phyloP scores from a whole-genome alignment of 1,140 invertebrate genomes.

The Tachypleus tridentatus region DNA sequence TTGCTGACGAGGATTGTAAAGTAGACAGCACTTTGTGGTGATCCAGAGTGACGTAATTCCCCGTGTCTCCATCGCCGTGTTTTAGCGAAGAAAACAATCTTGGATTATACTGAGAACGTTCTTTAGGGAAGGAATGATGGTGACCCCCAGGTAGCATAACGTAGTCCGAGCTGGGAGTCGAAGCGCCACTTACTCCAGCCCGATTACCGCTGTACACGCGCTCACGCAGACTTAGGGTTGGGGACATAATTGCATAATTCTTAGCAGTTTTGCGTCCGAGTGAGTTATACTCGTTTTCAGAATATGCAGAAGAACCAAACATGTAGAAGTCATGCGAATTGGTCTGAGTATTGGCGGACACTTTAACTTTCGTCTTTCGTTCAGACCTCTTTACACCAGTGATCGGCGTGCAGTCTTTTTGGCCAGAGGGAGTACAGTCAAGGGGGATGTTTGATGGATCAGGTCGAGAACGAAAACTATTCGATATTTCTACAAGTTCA shows the following conservation, averaged over 20 bases:
- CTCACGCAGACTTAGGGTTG: slow-evolving; percentile 19
- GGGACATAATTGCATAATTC: slow-evolving; percentile 14
- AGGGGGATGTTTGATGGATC: too few species aligned
- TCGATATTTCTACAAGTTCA: too few species aligned
- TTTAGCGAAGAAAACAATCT: too few species aligned
- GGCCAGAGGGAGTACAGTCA: too few species aligned
- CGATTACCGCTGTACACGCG: slow-evolving; percentile 28
- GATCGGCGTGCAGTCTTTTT: too few species aligned
- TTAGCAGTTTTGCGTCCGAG: slow-evolving; percentile 13
- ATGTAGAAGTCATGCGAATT: slow-evolving; percentile 33
- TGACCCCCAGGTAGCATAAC: slow-evolving; percentile 4
- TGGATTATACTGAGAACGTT: neutral
- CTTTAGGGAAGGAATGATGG: slow-evolving; percentile 5
- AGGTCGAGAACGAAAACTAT: too few species aligned
- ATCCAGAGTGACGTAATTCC: slow-evolving; percentile 32
- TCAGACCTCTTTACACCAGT: slow-evolving; percentile 1
- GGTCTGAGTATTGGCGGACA: slow-evolving; percentile 77
- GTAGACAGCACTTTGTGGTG: neutral
- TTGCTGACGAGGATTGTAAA: slow-evolving; percentile 21
- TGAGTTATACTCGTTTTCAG: slow-evolving; percentile 17
- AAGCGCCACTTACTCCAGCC: slow-evolving; percentile 9
- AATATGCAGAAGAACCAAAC: slow-evolving; percentile 3
- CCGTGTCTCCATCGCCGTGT: slow-evolving; percentile 9
- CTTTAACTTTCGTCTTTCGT: slow-evolving; percentile 47
- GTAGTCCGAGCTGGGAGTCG: slow-evolving; percentile 14